Evolutionary conservation across 2,797 vertebrate genomes (phyloP).

Genomic region (Anableps anableps): DNA sequence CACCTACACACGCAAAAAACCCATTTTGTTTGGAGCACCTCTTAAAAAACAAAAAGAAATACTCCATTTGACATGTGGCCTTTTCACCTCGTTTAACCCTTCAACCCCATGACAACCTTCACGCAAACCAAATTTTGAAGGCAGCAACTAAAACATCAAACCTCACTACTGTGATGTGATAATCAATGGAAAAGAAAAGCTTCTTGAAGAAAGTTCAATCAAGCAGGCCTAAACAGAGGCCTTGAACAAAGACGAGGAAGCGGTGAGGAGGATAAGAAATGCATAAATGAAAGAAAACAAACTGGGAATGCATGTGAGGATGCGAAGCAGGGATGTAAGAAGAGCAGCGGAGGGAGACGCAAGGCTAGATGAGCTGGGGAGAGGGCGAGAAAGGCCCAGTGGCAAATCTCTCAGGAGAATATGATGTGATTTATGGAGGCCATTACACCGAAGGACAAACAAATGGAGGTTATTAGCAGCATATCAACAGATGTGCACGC

Average conservation of each 20-base stretch:
- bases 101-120: constrained; percentile 56
- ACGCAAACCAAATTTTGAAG: constrained; percentile 30
- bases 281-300: constrained; percentile 8
- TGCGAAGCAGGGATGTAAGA: constrained; percentile 22
- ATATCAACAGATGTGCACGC: constrained; percentile 66
- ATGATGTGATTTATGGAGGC: constrained; percentile 81
- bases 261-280: constrained; percentile 2
- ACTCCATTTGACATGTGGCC: constrained; percentile 59
- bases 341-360: constrained; percentile 37
- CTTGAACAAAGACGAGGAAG: constrained; percentile 23
- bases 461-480: constrained; percentile 77
- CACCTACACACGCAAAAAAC: constrained; percentile 7
- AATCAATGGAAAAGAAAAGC: constrained; percentile 59
- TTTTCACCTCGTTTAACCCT: constrained; percentile 62
- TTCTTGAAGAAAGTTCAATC: constrained; percentile 38
- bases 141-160: constrained; percentile 40
- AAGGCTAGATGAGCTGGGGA: constrained; percentile 61
- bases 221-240: constrained; percentile 37
- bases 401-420: constrained; percentile 73
- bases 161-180: constrained; percentile 62
- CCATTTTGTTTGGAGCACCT: constrained; percentile 22
- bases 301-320: constrained; percentile 11
- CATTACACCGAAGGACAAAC: constrained; percentile 82
- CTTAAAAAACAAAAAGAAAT: constrained; percentile 53
- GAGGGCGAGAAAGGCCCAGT: constrained; percentile 51